phyloP scores from a whole-genome alignment of 1,140 invertebrate genomes.

The Brachionus paranguensis region DNA sequence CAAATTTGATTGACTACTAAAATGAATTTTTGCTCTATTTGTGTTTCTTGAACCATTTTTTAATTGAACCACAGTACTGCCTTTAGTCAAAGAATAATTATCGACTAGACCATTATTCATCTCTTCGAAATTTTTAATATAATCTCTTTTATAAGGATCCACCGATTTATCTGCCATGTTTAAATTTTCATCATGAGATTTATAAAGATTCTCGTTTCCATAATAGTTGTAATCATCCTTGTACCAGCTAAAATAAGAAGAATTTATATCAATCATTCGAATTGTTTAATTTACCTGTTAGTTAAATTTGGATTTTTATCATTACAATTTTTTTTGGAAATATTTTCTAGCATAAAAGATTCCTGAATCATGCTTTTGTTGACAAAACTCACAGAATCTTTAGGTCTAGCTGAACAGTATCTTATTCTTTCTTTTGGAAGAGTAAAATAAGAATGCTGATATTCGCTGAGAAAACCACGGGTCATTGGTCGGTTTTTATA shows the following conservation, averaged over 20 bases:
- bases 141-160: not conserved
- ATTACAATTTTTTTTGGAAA: not conserved
- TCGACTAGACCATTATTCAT: conserved; percentile 35
- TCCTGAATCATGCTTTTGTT: conserved; percentile 15
- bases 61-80: not conserved
- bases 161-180: not conserved
- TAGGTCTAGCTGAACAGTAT: not conserved
- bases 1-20: conserved; percentile 4
- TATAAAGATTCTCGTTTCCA: not conserved
- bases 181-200: not conserved
- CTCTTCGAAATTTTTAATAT: conserved; percentile 21
- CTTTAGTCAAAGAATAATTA: conserved; percentile 12
- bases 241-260: not conserved
- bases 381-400: not conserved
- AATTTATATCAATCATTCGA: not conserved
- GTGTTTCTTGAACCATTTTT: conserved; percentile 10
- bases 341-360: conserved; percentile 5
- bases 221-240: conserved; percentile 2
- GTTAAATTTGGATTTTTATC: not conserved
- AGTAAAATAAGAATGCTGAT: conserved; percentile 29
- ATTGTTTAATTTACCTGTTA: not conserved
- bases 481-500: not conserved
- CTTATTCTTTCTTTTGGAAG: not conserved
- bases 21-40: not conserved
- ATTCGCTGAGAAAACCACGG: conserved; percentile 18